These are phyloP conservation scores for Gymnocephalus cernua DNA, from an alignment of 2,113 vertebrate genomes.

Conservation along the genomic window DNA sequence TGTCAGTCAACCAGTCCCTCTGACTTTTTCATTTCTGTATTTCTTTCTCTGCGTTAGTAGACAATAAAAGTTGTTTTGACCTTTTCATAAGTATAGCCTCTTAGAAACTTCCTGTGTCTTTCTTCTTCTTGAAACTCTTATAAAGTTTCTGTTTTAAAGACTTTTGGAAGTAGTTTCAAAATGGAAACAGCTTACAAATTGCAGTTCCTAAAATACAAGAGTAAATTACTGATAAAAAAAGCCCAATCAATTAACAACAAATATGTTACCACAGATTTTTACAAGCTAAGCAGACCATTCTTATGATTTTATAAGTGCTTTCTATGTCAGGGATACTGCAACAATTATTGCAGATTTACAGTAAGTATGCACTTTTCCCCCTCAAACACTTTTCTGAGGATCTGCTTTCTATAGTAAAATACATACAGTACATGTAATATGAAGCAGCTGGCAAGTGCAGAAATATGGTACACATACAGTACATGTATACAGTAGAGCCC, in stretches of 20 bases:
- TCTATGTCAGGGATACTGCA: constrained; percentile 18
- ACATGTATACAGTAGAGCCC: constrained; percentile 23
- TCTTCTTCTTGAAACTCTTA: background rate
- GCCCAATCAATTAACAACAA: background rate
- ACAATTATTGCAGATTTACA: constrained; percentile 31
- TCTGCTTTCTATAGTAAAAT: constrained; percentile 33
- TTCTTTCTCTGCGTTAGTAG: constrained; percentile 38
- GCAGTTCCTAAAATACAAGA: background rate
- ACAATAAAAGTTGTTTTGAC: constrained; percentile 31
- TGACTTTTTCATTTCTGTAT: constrained; percentile 44
- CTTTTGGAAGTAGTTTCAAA: background rate
- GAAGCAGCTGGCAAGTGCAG: constrained; percentile 47
- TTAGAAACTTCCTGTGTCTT: constrained; percentile 15
- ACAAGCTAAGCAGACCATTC: constrained; percentile 11
- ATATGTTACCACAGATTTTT: background rate
- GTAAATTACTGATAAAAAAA: constrained; percentile 12
- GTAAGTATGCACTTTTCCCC: constrained; percentile 19
- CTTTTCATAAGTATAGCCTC: constrained; percentile 41
- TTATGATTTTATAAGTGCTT: constrained; percentile 30
- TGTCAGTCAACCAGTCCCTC: background rate
- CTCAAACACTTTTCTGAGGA: constrained; percentile 12
- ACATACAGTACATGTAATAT: constrained; percentile 44
- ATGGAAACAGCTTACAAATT: constrained; percentile 7
- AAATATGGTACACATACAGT: constrained; percentile 31
- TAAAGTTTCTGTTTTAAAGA: background rate